Conservation (phyloP, 35 echinoderm and acorn worm species). For the Heliocidaris tuberculata region DNA sequence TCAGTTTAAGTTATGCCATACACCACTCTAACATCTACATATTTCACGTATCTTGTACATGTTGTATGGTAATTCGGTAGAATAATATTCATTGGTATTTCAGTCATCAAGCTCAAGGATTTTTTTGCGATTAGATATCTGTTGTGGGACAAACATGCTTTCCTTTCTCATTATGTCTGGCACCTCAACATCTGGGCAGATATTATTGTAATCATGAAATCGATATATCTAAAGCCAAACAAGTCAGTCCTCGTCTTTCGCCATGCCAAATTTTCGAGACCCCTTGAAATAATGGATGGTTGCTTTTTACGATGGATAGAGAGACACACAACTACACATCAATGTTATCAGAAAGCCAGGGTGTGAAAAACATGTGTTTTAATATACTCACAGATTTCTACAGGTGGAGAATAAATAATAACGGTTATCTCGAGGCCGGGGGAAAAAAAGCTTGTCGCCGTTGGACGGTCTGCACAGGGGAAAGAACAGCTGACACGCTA, state of each 20-base stretch:
- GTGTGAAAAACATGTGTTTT: not conserved
- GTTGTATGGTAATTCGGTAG: no score
- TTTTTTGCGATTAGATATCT: no score
- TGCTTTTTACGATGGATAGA: not conserved
- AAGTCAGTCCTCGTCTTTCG: not conserved
- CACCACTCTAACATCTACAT: no score
- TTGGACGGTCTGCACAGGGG: not conserved
- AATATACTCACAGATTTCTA: slow-evolving; percentile 5
- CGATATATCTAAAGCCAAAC: not conserved
- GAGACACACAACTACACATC: not conserved
- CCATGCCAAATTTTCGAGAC: not conserved
- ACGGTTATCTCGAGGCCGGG: not conserved
- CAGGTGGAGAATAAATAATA: slow-evolving; percentile 11
- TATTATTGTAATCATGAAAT: not conserved
- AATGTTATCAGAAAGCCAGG: not conserved
- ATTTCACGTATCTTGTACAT: no score
- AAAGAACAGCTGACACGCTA: not conserved
- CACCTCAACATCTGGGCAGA: no score
- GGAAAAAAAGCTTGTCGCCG: not conserved
- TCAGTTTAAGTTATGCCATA: no score
- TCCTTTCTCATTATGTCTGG: not conserved
- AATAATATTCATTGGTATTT: no score
- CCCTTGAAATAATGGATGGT: not conserved
- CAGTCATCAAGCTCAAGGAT: no score
- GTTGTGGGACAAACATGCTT: no score